These are phyloP conservation scores for Chelon auratus DNA, from an alignment of 2,797 vertebrate genomes.

Conservation along the genomic window DNA sequence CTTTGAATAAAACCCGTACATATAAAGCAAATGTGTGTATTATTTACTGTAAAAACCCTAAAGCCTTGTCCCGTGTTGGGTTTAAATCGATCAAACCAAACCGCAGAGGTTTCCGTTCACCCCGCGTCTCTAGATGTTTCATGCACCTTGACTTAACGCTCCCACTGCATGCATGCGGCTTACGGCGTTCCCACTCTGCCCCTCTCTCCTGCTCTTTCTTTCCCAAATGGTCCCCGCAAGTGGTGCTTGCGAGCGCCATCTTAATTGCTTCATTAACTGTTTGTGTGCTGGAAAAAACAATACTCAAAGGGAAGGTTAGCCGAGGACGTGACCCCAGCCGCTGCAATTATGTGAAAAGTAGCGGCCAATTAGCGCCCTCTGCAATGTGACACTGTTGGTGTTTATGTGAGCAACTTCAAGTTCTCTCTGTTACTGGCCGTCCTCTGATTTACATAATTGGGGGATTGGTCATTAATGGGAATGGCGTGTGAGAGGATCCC, in stretches of 20 bases:
- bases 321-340: conserved; percentile 75
- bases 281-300: conserved; percentile 82
- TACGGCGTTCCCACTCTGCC: conserved; percentile 38
- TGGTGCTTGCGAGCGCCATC: conserved; percentile 73
- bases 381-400: conserved; percentile 82
- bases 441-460: conserved; percentile 87
- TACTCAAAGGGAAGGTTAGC: conserved; percentile 82
- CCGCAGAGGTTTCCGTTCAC: too few species aligned
- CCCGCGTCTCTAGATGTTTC: too few species aligned
- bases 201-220: conserved; percentile 59
- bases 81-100: too few species aligned
- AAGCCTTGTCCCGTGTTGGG: neutral
- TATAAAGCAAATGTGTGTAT: neutral
- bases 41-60: neutral
- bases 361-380: conserved; percentile 83
- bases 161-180: conserved; percentile 24
- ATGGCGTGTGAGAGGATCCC: conserved; percentile 82
- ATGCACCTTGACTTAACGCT: conserved; percentile 26
- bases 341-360: conserved; percentile 85
- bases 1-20: neutral
- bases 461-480: conserved; percentile 83
- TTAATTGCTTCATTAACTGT: conserved; percentile 85
- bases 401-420: conserved; percentile 83
- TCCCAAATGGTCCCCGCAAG: conserved; percentile 71
- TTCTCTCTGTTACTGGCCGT: conserved; percentile 77